These are phyloP conservation scores for Scopus umbretta DNA, from an alignment of 2,113 vertebrate genomes.

Conservation along the genomic window DNA sequence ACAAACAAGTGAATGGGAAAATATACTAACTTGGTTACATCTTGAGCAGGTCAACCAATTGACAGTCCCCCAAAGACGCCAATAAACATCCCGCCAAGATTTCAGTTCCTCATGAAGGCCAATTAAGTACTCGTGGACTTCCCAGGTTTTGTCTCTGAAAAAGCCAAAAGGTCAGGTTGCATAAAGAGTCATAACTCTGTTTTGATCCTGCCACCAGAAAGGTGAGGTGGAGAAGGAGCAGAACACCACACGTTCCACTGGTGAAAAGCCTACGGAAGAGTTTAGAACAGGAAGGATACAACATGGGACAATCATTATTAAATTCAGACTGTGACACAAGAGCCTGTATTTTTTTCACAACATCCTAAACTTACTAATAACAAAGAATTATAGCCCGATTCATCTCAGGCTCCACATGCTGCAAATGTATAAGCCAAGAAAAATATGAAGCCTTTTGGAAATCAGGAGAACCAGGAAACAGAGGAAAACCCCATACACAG, in stretches of 20 bases:
- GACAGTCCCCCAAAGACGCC: conserved; percentile 94
- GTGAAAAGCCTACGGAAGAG: background rate
- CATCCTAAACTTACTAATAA: background rate
- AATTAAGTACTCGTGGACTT: conserved; percentile 87
- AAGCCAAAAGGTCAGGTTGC: background rate
- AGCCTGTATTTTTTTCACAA: background rate
- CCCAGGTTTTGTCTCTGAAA: conserved; percentile 92
- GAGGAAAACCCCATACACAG: background rate
- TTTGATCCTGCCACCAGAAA: background rate
- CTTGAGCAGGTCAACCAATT: conserved; percentile 88
- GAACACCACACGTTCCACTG: background rate
- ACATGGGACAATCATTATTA: background rate
- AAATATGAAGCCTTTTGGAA: background rate
- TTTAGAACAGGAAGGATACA: background rate
- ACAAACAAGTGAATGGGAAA: background rate
- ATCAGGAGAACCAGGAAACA: background rate
- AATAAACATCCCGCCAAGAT: conserved; percentile 95
- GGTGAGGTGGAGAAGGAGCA: background rate
- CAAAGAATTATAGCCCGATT: background rate
- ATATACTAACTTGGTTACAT: conserved; percentile 79
- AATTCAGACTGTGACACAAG: background rate
- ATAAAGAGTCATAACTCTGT: background rate
- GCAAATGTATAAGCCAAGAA: background rate
- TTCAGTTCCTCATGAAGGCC: conserved; percentile 91
- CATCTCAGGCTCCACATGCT: background rate